Evolutionary conservation across 2,113 vertebrate species (phyloP).

Genomic region (Uria aalge): DNA sequence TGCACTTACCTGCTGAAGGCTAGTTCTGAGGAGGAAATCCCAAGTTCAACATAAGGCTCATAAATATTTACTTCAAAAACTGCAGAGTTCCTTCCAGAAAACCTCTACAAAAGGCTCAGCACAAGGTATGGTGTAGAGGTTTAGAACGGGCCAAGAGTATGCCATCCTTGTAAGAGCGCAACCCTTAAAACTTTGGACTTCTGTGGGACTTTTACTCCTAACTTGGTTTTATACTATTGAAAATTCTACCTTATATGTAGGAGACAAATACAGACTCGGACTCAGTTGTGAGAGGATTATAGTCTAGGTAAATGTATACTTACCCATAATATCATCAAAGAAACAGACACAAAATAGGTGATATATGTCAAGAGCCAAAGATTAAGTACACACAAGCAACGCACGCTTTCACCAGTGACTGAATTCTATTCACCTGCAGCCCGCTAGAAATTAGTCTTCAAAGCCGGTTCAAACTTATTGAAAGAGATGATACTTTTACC

Average conservation of each 20-base stretch:
- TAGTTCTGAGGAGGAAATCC: neutral
- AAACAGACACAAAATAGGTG: neutral
- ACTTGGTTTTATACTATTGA: neutral
- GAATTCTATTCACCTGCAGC: neutral
- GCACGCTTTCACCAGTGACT: neutral
- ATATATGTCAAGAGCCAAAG: neutral
- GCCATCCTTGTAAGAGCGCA: neutral
- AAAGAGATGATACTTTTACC: neutral
- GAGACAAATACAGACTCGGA: neutral
- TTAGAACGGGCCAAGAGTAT: neutral
- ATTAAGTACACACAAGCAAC: neutral
- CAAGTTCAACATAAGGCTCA: neutral
- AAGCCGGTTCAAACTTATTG: neutral
- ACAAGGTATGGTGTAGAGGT: neutral
- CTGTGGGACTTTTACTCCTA: neutral
- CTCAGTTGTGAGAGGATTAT: neutral
- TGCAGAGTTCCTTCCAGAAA: neutral
- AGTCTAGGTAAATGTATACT: neutral
- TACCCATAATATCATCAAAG: neutral
- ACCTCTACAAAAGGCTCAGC: neutral
- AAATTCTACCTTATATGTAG: fast-evolving
- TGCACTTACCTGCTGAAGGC: neutral
- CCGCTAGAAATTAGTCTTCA: neutral
- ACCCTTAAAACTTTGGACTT: neutral
- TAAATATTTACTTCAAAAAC: neutral